These are phyloP conservation scores for Rhinopomastus cyanomelas DNA, from an alignment of 2,113 vertebrate species.

Conservation along the genomic window DNA sequence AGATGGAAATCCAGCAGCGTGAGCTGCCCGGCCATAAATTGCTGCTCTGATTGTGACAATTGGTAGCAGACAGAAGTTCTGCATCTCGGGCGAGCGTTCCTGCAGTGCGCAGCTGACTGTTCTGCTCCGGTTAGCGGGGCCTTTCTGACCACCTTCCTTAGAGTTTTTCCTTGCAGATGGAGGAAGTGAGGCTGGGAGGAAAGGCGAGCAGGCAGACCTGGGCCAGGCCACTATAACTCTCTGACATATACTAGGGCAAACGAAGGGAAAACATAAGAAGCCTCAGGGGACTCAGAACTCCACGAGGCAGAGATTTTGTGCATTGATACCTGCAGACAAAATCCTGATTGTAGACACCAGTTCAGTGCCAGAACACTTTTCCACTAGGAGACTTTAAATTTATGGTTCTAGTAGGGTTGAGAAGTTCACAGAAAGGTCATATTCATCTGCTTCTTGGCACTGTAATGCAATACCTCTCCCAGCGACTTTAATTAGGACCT, in stretches of 20 bases:
- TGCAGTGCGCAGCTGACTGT: not conserved
- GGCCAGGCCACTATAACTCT: constrained; percentile 28
- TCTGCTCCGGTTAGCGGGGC: constrained; percentile 3
- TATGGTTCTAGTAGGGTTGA: constrained; percentile 60
- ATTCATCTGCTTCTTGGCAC: constrained; percentile 42
- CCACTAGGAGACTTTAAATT: constrained; percentile 58
- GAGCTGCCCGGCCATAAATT: constrained; percentile 28
- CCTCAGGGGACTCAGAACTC: constrained; percentile 33
- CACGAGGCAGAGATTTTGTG: constrained; percentile 60
- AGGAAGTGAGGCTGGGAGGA: constrained; percentile 7
- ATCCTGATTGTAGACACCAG: constrained; percentile 70
- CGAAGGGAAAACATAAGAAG: constrained; percentile 62
- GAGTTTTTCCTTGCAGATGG: not conserved
- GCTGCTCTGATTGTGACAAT: constrained; percentile 10
- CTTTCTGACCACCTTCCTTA: constrained; percentile 34
- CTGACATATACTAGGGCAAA: constrained; percentile 50
- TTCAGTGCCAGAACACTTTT: constrained; percentile 62
- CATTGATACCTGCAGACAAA: constrained; percentile 67
- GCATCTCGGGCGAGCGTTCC: not conserved
- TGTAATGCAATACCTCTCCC: constrained; percentile 55
- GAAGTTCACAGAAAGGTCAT: constrained; percentile 68
- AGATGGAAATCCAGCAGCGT: not conserved
- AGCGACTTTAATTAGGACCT: constrained; percentile 49
- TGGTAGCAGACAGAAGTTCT: constrained; percentile 48
- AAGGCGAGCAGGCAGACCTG: not conserved